A percentile compares a stretch with the other conserved stretches of the same genome.
Evolutionary conservation across 1,140 invertebrate genomes (phyloP).

Genomic region (Lucilia cuprina): DNA sequence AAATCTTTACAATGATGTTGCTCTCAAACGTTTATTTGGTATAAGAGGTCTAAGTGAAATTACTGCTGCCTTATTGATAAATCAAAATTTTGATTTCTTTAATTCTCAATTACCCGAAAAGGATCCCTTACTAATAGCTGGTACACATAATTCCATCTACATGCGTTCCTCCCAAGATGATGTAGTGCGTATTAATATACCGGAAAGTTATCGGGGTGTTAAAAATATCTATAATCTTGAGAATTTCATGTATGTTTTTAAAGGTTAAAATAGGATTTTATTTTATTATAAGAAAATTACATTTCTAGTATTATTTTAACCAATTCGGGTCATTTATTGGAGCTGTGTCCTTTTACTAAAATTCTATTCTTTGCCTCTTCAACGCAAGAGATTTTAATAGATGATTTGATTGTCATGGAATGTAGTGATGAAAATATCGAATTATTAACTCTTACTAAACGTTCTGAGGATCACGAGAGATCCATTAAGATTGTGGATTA

Average conservation of each 20-base stretch:
- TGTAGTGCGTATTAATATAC: constrained; percentile 43
- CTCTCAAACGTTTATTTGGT: constrained; percentile 43
- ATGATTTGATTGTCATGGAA: constrained; percentile 55
- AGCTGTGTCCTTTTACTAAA: constrained; percentile 55
- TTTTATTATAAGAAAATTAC: background rate
- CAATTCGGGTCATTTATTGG: constrained; percentile 50
- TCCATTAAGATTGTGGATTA: constrained; percentile 56
- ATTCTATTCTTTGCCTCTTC: background rate
- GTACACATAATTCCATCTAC: constrained; percentile 40
- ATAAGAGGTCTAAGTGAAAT: constrained; percentile 41
- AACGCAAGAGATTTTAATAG: constrained; percentile 44
- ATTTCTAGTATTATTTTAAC: constrained; percentile 50
- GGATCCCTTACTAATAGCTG: constrained; percentile 41
- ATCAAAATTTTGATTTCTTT: constrained; percentile 34
- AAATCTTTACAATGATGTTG: constrained; percentile 50
- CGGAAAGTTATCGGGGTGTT: constrained; percentile 43
- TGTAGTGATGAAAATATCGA: constrained; percentile 53
- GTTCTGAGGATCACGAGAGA: constrained; percentile 35
- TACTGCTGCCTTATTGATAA: constrained; percentile 43
- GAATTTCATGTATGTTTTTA: constrained; percentile 48
- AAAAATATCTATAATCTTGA: constrained; percentile 55
- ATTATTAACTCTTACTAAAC: constrained; percentile 51
- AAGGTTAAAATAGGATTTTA: background rate
- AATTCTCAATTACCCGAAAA: background rate
- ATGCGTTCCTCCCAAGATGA: constrained; percentile 43